Conservation (phyloP, 1,140 invertebrate genomes). For the Rhynchophorus ferrugineus region DNA sequence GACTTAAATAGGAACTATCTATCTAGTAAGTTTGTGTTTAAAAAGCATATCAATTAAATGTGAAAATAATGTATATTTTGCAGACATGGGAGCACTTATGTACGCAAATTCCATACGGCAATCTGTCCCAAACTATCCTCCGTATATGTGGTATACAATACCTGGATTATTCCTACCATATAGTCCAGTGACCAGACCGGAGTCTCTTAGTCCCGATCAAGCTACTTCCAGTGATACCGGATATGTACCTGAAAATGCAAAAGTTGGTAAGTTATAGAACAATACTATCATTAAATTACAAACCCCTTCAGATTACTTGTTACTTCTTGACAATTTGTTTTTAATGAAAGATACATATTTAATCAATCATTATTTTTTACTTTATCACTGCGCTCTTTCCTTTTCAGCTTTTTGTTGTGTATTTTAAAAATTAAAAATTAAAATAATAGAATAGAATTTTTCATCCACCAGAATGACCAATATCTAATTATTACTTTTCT, state of each 20-base stretch:
- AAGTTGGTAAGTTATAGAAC: constrained; percentile 39
- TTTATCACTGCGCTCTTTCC: too few species aligned
- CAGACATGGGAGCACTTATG: constrained; percentile 41
- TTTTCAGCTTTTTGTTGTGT: too few species aligned
- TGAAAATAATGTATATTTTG: constrained; percentile 19
- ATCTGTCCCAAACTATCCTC: constrained; percentile 37
- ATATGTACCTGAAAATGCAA: constrained; percentile 38
- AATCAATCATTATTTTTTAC: too few species aligned
- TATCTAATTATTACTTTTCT: too few species aligned
- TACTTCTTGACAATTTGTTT: too few species aligned
- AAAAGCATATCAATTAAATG: background rate
- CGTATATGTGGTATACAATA: constrained; percentile 43
- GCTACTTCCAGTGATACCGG: constrained; percentile 33
- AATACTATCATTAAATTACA: too few species aligned
- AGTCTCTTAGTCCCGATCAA: constrained; percentile 39
- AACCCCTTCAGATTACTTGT: too few species aligned
- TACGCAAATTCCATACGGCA: constrained; percentile 39
- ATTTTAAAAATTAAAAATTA: too few species aligned
- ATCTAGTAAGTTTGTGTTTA: constrained; percentile 8
- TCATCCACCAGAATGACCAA: too few species aligned
- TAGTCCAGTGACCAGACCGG: constrained; percentile 33
- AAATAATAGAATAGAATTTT: too few species aligned
- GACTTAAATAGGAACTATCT: constrained; percentile 22
- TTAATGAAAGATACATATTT: too few species aligned
- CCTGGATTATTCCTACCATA: constrained; percentile 39